Evolutionary conservation across 2,113 vertebrate genomes (phyloP).

Genomic region (Asarcornis scutulata): DNA sequence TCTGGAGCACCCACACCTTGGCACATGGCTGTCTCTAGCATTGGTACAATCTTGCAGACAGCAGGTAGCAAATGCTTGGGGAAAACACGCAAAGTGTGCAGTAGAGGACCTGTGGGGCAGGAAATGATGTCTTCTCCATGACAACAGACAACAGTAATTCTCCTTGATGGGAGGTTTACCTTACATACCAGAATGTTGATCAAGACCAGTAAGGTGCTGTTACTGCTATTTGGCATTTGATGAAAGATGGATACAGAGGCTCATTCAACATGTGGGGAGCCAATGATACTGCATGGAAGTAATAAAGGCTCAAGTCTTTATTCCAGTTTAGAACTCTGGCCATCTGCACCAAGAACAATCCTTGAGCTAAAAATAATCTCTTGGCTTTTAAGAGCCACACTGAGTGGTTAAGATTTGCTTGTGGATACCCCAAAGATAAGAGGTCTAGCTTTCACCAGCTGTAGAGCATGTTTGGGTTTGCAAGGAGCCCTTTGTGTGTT

Average conservation of each 20-base stretch:
- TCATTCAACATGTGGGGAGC: neutral
- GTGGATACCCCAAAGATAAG: neutral
- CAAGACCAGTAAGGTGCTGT: neutral
- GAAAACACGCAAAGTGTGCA: neutral
- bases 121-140: neutral
- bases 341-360: neutral
- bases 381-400: neutral
- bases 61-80: neutral
- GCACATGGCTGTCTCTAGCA: neutral
- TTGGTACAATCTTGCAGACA: rapidly evolving
- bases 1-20: rapidly evolving
- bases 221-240: neutral
- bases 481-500: neutral
- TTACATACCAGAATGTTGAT: neutral
- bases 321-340: neutral
- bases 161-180: neutral
- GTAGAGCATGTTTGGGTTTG: neutral
- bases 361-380: neutral
- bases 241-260: neutral
- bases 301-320: neutral
- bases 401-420: neutral
- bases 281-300: neutral
- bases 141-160: neutral
- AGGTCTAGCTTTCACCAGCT: neutral
- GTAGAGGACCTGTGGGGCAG: neutral